Base-by-base conservation (phyloP, 2,888 invertebrate genomes). In the Euzetes globulus region DNA sequence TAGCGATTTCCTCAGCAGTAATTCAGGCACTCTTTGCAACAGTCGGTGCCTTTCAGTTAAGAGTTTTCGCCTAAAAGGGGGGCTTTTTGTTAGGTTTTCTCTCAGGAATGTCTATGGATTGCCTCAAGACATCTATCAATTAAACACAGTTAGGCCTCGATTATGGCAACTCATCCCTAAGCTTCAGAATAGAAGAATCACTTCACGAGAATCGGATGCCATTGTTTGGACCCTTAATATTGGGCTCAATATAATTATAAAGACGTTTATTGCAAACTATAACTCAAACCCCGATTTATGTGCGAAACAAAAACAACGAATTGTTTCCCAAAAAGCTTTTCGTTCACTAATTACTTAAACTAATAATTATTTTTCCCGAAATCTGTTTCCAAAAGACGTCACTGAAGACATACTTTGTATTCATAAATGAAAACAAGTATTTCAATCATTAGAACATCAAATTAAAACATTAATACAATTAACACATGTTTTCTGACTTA, bases 71-170 rank as follows among this genome's bases (percentile, higher is more conserved):
- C 15, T 33, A 33, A 65, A 65, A 65, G 37, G 65, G 65, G 37
- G 37, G 37, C 65, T 65, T 65, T 65, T 65, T 50, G 50, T 33
- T 33, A 22, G 60, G 19, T n/a, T 25, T 19, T n/a, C 7, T 1
- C 33, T 37, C 17, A 37, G 65, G 65, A 33, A 65, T 65, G 37
- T 50, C 29, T 27, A 58, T 58, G 63, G 37, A 37, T 65, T 5
- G 65, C 65, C 65, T 22, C 27, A 65, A 65, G 65, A 41, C 37
- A 65, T 65, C 37, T 41, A 65, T 65, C 33, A 58, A 58, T 58
- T 58, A 58, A 58, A 58, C 58, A 58, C 58, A 58, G 58, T 58
- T 58, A 58, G 58, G 27, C 27, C 58, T 58, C 29, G 58, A 58
- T 58, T 58, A 58, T 58, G 58, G 58, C 58, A 58, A 52, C 52